Conservation (phyloP, 2,888 invertebrate genomes). For the Invenusta paracnida region DNA sequence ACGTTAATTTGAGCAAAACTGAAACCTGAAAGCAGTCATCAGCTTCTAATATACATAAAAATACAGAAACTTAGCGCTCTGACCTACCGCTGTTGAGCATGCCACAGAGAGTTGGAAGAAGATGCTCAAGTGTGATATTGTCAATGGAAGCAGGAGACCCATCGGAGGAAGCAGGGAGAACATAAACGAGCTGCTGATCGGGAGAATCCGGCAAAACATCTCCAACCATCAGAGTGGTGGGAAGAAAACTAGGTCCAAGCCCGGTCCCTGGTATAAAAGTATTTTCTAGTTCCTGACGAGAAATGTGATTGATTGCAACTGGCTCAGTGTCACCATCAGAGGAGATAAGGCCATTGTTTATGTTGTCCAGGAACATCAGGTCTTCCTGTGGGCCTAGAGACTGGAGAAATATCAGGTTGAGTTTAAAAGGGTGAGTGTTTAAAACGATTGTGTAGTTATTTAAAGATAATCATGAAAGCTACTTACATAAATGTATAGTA, state of each 20-base stretch:
- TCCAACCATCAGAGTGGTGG: background rate
- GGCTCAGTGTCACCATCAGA: background rate
- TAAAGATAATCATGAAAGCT: background rate
- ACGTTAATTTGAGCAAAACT: no score
- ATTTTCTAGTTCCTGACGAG: background rate
- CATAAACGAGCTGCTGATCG: background rate
- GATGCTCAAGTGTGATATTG: background rate
- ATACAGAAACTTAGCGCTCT: no score
- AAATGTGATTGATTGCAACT: background rate
- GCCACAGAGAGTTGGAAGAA: background rate
- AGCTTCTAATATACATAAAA: no score
- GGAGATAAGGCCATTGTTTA: background rate
- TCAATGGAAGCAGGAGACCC: background rate
- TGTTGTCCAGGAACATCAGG: background rate
- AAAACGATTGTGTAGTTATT: background rate
- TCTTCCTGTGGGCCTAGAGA: background rate
- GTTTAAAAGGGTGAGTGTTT: background rate
- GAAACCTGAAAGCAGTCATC: no score
- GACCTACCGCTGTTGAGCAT: constrained; percentile 4
- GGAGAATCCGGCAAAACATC: background rate
- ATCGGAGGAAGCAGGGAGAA: background rate
- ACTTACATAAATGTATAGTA: background rate
- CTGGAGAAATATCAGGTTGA: background rate
- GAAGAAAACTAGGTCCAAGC: no score
- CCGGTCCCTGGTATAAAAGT: background rate